Conservation (phyloP, 2,113 vertebrate genomes). For the Odocoileus virginianus region DNA sequence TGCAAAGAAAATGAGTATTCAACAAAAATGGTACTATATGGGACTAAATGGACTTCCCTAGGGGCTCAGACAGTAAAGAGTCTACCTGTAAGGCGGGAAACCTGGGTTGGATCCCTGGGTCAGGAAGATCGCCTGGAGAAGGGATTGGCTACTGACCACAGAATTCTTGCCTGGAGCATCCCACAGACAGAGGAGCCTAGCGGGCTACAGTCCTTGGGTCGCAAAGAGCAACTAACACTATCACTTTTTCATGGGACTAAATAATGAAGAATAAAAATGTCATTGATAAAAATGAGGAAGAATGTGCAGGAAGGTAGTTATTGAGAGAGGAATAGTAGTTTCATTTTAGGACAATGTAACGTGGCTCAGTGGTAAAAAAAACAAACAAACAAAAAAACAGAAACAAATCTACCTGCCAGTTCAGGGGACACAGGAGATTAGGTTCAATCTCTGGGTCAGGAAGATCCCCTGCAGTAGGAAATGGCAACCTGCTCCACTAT, state of each 20-base stretch:
- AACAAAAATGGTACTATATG: not conserved
- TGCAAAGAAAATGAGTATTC: not conserved
- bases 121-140: not conserved
- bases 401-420: not conserved
- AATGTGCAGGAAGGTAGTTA: not conserved
- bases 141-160: not conserved
- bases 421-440: not conserved
- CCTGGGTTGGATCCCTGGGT: not conserved
- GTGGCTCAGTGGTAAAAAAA: not conserved
- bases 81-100: not conserved
- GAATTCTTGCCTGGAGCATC: not conserved
- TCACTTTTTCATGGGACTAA: not conserved
- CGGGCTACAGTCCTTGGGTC: not conserved
- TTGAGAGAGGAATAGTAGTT: not conserved
- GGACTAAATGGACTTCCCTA: not conserved
- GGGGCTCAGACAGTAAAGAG: not conserved
- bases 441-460: no score
- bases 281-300: not conserved
- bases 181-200: not conserved
- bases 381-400: no score
- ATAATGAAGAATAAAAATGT: not conserved
- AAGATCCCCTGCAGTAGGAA: not conserved
- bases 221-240: not conserved
- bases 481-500: not conserved
- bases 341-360: not conserved